Base-by-base conservation (phyloP, 1,140 invertebrate genomes). In the Aphelinus certus region DNA sequence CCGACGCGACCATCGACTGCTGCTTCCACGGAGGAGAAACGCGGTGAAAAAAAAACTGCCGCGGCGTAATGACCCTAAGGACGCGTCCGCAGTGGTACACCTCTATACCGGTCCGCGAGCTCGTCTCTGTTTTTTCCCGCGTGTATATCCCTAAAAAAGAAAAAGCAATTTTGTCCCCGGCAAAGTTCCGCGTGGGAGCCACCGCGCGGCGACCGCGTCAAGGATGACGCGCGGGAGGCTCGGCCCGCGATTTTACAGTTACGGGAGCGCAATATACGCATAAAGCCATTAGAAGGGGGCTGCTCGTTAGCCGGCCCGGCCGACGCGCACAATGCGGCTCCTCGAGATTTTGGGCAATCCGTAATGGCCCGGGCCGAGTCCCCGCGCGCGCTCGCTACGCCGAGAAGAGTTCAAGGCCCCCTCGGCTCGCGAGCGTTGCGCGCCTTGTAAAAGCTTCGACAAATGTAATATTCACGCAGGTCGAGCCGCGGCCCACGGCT, bases 311-410 rank as follows among this genome's bases (percentile, higher is more conserved):
- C 74, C 77, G 79, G 43, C 75, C 70, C 76, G 78, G 68, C 75
- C 68, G 77, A 62, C 58, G 1, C 7, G 7, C 80, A 77, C 80
- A 81, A 76, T 67, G 51, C 1, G 47, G 53, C 57, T 72, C 64
- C 62, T 76, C 75, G 69, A 62, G 73, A 76, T 78, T 80, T 81
- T 79, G 76, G 76, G 76, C 67, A 80, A 81, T 81, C 68, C 71
- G 42, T 80, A 79, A 78, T 80, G 76, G 73, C 73, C 55, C 61
- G 55, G 51, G 26, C 63, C 46, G 48, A 10, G 43, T n/a, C 61
- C 7, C 26, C 26, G 26, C 26, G 26, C 26, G 26, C 26, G 26
- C 26, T 26, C 26, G 26, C 26, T 26, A 26, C 26, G 26, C 26
- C 61, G 48, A 71, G 70, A 72, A 72, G 70, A 72, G 70, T 72